Base-by-base conservation (phyloP, 2,113 vertebrate genomes). In the Ptilorrhoa leucosticta region DNA sequence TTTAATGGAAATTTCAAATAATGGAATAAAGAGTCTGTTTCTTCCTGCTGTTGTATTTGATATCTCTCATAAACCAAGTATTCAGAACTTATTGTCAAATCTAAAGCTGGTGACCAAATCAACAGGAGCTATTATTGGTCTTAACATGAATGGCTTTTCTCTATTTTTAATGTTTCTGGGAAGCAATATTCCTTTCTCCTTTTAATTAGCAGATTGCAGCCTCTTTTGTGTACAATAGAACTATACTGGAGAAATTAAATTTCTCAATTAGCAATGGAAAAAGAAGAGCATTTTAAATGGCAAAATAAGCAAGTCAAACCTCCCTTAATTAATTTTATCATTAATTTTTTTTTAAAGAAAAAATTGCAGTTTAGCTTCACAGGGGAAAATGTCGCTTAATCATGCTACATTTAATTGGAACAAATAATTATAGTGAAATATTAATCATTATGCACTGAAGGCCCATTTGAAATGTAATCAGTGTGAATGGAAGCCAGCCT, bases 341-440 rank as follows among this genome's bases (percentile, higher is more conserved):
- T 95, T 65, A 58, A 35, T 18, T 60, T 53, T 53, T 61, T 77
- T 87, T 37, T 53, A 5, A 57, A 15, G 17, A 48, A 83, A 78
- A 57, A 84, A 86, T 66, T 2, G 47, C 50, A 44, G 63, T 93
- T 88, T 86, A 78, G 47, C 47, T 86, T 78, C 90, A 86, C 79
- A 79, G 61, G 82, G 83, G 69, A 89, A 90, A 78, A 94, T 86
- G 69, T 79, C 54, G 47, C 92, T 94, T 97, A 93, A 96, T 96
- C 90, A 91, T 65, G 70, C 84, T 92, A 94, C 65, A 65, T 96
- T 97, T 97, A 95, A 94, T 92, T 79, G 95, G 89, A 93, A 95
- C 87, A 97, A 96, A 97, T 94, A 96, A 89, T 96, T 92, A 83
- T 90, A 78, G 63, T 69, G 84, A 87, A 82, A 97, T 95, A 93